Evolutionary conservation across 2,888 invertebrate genomes (phyloP).

Genomic region (Pomacea canaliculata): DNA sequence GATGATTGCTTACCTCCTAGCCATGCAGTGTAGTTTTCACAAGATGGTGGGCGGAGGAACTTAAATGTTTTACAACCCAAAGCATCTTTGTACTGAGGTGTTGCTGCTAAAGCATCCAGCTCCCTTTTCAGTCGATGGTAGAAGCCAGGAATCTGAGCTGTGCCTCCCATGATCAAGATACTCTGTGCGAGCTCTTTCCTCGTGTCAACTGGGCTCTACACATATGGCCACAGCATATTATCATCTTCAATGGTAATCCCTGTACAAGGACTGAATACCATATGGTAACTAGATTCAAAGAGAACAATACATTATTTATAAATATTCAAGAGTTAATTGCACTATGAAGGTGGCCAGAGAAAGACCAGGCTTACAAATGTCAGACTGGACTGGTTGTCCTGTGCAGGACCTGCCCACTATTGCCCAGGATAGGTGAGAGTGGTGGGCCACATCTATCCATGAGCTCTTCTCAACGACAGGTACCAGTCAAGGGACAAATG

Average conservation of each 20-base stretch:
- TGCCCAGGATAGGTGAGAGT: no score
- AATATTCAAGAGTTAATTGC: no score
- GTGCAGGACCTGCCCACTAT: no score
- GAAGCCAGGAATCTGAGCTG: slow-evolving; percentile 86
- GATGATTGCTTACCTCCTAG: slow-evolving; percentile 77
- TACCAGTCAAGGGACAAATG: no score
- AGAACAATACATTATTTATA: no score
- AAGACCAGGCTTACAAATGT: no score
- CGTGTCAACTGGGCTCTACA: slow-evolving; percentile 85
- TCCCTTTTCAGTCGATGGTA: slow-evolving; percentile 84
- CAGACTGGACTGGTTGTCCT: no score
- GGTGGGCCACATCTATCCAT: no score
- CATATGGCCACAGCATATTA: background rate
- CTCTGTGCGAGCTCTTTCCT: slow-evolving; percentile 84
- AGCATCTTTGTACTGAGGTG: slow-evolving; percentile 71
- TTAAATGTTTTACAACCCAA: slow-evolving; percentile 79
- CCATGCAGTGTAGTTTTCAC: slow-evolving; percentile 88
- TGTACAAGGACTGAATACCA: background rate
- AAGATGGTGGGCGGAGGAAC: slow-evolving; percentile 85
- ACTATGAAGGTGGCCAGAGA: no score
- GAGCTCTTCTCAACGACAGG: no score
- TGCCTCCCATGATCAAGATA: slow-evolving; percentile 89
- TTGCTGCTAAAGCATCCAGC: slow-evolving; percentile 77
- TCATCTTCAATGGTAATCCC: background rate
- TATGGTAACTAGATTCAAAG: no score